phyloP scores from a whole-genome alignment of 2,113 vertebrate genomes.

The Tupaia tana region DNA sequence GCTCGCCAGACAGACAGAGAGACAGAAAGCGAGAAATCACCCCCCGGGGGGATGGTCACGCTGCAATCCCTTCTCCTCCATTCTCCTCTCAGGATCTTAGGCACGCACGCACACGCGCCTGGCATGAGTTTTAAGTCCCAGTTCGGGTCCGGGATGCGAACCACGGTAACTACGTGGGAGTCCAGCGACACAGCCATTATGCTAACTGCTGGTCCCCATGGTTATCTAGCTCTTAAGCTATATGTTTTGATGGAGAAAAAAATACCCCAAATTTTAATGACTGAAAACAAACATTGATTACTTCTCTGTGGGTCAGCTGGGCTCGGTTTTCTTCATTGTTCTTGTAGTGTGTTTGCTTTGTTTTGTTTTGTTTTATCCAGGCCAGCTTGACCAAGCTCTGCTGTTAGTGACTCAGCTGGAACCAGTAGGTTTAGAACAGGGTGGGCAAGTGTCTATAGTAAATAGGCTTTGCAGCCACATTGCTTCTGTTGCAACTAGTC shows the following conservation, averaged over 20 bases:
- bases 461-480: neutral
- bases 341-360: too few relatives aligned
- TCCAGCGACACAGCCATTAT: too few relatives aligned
- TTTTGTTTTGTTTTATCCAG: neutral
- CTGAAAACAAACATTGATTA: neutral
- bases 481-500: neutral
- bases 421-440: neutral
- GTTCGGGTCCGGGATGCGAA: too few relatives aligned
- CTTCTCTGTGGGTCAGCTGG: neutral
- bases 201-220: neutral
- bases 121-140: too few relatives aligned
- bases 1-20: too few relatives aligned
- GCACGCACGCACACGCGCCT: too few relatives aligned
- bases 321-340: too few relatives aligned
- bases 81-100: too few relatives aligned
- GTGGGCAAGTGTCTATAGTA: neutral
- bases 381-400: neutral
- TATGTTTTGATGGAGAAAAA: neutral
- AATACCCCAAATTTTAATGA: neutral
- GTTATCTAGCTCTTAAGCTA: neutral
- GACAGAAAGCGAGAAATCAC: too few relatives aligned
- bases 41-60: too few relatives aligned
- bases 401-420: neutral
- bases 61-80: too few relatives aligned
- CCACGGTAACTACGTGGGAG: too few relatives aligned